Evolutionary conservation across 2,888 invertebrate species (phyloP), one percentile per base, ranked within the genome.

Genomic region (Cacoxenus indagator): DNA sequence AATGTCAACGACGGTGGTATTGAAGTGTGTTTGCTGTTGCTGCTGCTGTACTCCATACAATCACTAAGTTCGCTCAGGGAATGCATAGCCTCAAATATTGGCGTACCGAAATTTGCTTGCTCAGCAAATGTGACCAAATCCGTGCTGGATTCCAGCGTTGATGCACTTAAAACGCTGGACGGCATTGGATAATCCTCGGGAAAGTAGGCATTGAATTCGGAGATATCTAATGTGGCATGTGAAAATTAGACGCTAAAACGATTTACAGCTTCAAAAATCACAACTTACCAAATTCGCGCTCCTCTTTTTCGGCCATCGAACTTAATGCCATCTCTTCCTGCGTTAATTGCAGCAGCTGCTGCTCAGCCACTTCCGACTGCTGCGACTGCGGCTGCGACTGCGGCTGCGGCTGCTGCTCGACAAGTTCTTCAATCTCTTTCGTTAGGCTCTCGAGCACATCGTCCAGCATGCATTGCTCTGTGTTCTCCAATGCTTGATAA

Each of bases 381-480:
- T 43, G 19, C 29, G 8, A 8, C 43, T 26, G 8, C n/a, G 5
- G 19, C n/a, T 57, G 57, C 17, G 24, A 45, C 48, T 29, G 14
- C 64, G 29, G 22, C n/a, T 45, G 57, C 17, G 37, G 57, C 48
- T 17, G 19, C 2, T 71, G 64, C 22, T 72, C 57, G 55, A 70
- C 76, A 62, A 78, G 66, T n/a, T 75, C 71, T 31, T 75, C 77
- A 37, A 82, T 81, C 24, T 79, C 79, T 0, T 81, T 67, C 11
- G 81, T 79, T 22, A 81, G 70, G 5, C 81, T 81, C 55, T 81
- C 79, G 17, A 81, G 70, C 0, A 77, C 81, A 65, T 81, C 82
- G 61, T 82, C 81, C 64, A 84, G 64, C 0, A 82, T 77, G 62
- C 77, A 24, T 0, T 75, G 77, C 24, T 82, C 73, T 1, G 78